Base-by-base conservation (phyloP, 2,797 vertebrate genomes). In the Thripadectes ignobilis region DNA sequence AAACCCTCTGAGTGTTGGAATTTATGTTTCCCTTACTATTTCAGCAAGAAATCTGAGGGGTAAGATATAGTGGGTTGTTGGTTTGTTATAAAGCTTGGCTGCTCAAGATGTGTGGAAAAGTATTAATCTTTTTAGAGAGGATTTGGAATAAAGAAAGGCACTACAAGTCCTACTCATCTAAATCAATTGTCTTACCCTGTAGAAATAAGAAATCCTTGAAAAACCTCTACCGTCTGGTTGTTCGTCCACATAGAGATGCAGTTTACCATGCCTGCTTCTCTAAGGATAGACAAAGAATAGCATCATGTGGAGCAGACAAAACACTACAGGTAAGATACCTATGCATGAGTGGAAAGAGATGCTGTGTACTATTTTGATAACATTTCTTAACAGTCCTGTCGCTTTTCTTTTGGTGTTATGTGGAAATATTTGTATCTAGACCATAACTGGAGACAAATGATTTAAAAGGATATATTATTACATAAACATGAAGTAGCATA, bases 181-280 rank as follows among this genome's bases (percentile, higher is more conserved):
- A 90, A 87, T 74, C n/a, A 65, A 21, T 85, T 59, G 9, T 94
- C 69, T 89, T 97, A n/a, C 29, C 54, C 39, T 89, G 7, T 93
- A 99, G 99, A 96, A 99, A 99, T 95, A 99, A 99, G 96, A 98
- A 96, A 67, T 98, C 97, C 48, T 97, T 98, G 93, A 98, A 99
- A 97, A 99, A 98, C 90, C 98, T 99, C 90, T 99, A 98, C 69
- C 98, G 97, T 41, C 97, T 99, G 95, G 99, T 99, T 90, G 98
- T 99, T 91, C 98, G 99, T 79, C 99, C 99, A 16, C 99, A 99
- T 41, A 99, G 98, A 97, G 98, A 99, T 95, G 98, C 99, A 55
- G 97, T 99, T 92, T 99, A 98, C 96, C 98, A 98, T 19, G 98
- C 99, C 66, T 99, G 99, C 96, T 99, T 99, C 97, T 99, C 99